Percentiles rank a stretch among this genome's conserved stretches.
phyloP scores from a whole-genome alignment of 2,797 vertebrate species.

The Trachops cirrhosus region DNA sequence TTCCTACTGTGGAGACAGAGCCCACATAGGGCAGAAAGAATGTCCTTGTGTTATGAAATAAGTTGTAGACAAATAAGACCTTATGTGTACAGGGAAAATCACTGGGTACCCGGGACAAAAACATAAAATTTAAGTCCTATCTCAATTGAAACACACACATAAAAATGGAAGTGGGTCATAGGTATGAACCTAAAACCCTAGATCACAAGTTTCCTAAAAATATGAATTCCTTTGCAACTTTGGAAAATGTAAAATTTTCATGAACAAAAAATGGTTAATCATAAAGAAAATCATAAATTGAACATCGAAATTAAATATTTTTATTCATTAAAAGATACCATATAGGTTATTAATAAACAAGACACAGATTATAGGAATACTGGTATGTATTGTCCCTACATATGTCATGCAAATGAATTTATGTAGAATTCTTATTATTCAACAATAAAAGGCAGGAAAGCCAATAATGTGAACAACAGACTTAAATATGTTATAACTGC shows the following conservation, averaged over 20 bases:
- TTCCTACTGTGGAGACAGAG: not conserved
- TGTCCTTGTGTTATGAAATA: not conserved
- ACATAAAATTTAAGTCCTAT: not conserved
- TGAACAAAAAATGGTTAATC: not conserved
- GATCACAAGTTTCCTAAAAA: not conserved
- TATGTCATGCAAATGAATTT: not conserved
- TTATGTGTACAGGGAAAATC: not conserved
- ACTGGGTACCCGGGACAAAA: not conserved
- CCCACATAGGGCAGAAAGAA: accelerated
- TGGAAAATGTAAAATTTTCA: not conserved
- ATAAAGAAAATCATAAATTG: not conserved
- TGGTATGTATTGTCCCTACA: not conserved
- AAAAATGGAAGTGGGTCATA: not conserved
- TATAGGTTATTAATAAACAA: not conserved
- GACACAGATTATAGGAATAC: not conserved
- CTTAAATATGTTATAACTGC: not conserved
- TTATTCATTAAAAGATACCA: not conserved
- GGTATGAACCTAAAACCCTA: not conserved
- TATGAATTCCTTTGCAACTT: not conserved
- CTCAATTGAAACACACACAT: not conserved
- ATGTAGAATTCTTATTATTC: not conserved
- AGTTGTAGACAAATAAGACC: not conserved
- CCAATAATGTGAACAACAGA: not conserved
- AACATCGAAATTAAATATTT: not conserved
- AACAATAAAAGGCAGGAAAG: not conserved